A percentile compares a stretch with the other conserved stretches of the same genome.
Evolutionary conservation across 2,113 vertebrate genomes (phyloP).

Genomic region (Himantopus leucocephalus): DNA sequence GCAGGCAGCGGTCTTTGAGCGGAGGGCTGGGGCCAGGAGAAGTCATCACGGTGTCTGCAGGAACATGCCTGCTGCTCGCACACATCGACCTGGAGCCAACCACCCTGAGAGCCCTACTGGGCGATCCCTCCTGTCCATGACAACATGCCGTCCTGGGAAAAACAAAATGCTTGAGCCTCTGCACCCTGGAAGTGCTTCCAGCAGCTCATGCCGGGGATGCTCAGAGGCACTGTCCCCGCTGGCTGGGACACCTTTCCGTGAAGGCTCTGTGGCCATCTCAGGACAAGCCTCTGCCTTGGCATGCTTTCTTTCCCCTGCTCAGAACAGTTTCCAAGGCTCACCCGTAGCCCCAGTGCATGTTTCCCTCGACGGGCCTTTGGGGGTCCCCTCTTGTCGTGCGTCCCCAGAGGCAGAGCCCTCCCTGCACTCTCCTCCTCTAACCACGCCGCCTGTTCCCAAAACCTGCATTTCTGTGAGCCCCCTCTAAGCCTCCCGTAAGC

Average conservation of each 20-base stretch:
- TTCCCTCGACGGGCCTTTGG: fast-evolving
- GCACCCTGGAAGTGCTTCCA: fast-evolving
- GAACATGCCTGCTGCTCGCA: background rate
- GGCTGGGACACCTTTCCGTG: background rate
- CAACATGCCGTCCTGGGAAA: background rate
- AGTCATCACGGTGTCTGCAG: background rate
- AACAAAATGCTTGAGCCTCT: background rate
- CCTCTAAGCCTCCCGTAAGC: background rate
- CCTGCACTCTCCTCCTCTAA: background rate
- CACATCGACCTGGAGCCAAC: fast-evolving
- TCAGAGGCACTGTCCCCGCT: background rate
- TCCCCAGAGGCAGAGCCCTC: background rate
- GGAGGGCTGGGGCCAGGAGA: background rate
- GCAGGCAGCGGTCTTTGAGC: fast-evolving
- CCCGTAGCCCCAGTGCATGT: background rate
- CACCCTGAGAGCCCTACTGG: fast-evolving
- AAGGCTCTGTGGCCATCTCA: background rate
- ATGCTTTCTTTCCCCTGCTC: background rate
- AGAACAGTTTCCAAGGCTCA: background rate
- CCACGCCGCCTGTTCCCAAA: background rate
- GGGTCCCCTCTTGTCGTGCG: background rate
- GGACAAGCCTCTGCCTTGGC: background rate
- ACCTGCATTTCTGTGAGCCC: background rate
- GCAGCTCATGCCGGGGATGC: background rate
- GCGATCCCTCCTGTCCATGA: background rate